Percentiles rank a stretch among this genome's conserved stretches.
phyloP scores from a whole-genome alignment of 1,140 invertebrate species.

The Cydia splendana region DNA sequence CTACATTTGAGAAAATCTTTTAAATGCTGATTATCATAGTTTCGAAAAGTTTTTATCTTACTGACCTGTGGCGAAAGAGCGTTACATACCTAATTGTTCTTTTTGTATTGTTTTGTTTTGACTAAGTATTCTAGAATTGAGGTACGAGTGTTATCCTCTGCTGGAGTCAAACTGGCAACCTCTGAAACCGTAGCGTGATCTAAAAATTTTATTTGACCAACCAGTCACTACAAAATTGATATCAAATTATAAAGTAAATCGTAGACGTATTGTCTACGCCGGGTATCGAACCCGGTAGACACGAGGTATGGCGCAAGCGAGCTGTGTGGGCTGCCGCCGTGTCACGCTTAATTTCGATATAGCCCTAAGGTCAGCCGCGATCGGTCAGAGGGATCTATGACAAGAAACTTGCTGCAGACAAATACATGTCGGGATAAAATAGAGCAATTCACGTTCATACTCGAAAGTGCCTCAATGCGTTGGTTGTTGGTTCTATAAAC shows the following conservation, averaged over 20 bases:
- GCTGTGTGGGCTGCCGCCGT: conserved; percentile 5
- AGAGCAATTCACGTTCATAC: background rate
- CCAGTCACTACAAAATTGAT: background rate
- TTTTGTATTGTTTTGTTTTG: too few relatives aligned
- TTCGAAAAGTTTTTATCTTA: too few relatives aligned
- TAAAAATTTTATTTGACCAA: background rate
- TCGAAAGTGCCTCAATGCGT: background rate
- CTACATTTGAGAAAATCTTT: too few relatives aligned
- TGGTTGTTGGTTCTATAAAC: too few relatives aligned
- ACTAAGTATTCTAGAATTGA: background rate
- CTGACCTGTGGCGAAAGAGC: too few relatives aligned
- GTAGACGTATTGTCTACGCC: conserved; percentile 17
- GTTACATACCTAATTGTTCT: too few relatives aligned
- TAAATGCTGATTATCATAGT: too few relatives aligned
- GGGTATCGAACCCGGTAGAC: conserved; percentile 27
- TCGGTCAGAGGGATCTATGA: conserved; percentile 3
- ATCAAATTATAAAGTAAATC: conserved; percentile 13
- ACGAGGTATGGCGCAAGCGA: conserved; percentile 19
- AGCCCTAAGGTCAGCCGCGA: background rate
- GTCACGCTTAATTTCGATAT: conserved; percentile 18
- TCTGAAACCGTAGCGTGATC: background rate
- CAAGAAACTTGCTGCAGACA: background rate
- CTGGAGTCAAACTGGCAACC: background rate
- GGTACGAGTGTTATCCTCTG: background rate
- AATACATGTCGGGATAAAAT: background rate